These are phyloP conservation scores for Plagodis dolabraria DNA, from an alignment of 2,888 invertebrate genomes.

Conservation along the genomic window DNA sequence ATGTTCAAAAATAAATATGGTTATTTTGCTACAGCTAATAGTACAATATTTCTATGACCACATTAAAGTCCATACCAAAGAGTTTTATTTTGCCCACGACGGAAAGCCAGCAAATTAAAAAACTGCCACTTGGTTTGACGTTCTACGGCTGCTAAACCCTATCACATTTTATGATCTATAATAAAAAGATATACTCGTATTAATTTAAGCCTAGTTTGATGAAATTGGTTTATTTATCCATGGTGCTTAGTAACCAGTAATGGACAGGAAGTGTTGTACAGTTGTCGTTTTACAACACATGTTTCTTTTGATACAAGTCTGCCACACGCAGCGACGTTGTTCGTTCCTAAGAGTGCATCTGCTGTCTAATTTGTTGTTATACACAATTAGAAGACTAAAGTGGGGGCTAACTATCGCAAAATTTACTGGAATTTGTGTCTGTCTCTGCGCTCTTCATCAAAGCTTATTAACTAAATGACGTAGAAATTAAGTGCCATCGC, in stretches of 20 bases:
- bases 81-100: too few species aligned
- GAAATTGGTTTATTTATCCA: too few species aligned
- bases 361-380: slow-evolving; percentile 50
- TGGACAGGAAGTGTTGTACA: slow-evolving; percentile 1
- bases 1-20: too few species aligned
- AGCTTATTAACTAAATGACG: neutral
- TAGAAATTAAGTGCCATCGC: neutral
- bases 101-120: too few species aligned
- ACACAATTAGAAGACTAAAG: slow-evolving; percentile 36
- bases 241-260: slow-evolving; percentile 7
- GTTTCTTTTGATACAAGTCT: slow-evolving; percentile 20
- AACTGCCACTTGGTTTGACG: too few species aligned
- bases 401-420: slow-evolving; percentile 1
- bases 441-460: neutral
- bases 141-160: too few species aligned
- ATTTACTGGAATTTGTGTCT: slow-evolving; percentile 4
- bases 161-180: too few species aligned
- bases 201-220: too few species aligned
- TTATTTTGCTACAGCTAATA: too few species aligned
- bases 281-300: slow-evolving; percentile 7
- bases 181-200: too few species aligned
- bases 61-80: too few species aligned
- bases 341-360: slow-evolving; percentile 50
- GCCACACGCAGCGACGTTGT: slow-evolving; percentile 54
- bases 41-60: too few species aligned